Conservation (phyloP, 2,113 vertebrate genomes). For the Mesocricetus auratus region DNA sequence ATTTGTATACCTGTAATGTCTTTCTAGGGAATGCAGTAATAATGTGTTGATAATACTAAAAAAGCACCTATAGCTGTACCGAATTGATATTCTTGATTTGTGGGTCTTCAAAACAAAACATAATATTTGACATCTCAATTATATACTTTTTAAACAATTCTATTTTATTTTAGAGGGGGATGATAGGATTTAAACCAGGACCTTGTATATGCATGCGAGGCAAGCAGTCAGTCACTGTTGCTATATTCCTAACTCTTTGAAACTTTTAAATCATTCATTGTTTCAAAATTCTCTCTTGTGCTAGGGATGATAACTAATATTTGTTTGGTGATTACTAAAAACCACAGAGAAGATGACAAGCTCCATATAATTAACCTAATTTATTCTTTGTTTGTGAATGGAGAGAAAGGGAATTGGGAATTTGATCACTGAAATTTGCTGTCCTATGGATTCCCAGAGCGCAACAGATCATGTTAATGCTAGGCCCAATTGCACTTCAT, state of each 20-base stretch:
- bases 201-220: fast-evolving
- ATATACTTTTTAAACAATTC: neutral
- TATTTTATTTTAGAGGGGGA: neutral
- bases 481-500: neutral
- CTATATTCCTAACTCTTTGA: neutral
- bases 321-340: neutral
- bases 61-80: neutral
- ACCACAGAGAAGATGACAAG: neutral
- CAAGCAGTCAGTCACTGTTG: too few relatives aligned
- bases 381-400: neutral
- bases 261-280: neutral
- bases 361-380: neutral
- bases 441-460: neutral
- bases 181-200: too few relatives aligned
- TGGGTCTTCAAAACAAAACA: neutral
- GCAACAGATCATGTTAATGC: neutral
- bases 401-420: neutral
- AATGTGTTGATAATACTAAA: neutral
- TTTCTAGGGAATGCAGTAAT: neutral
- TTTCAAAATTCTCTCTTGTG: neutral
- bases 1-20: neutral
- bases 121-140: neutral
- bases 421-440: neutral
- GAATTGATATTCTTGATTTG: neutral
- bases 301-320: neutral